Percentiles rank a stretch among this genome's conserved stretches.
Evolutionary conservation across 2,797 vertebrate species (phyloP).

Genomic region (Toxotes lorentzi): DNA sequence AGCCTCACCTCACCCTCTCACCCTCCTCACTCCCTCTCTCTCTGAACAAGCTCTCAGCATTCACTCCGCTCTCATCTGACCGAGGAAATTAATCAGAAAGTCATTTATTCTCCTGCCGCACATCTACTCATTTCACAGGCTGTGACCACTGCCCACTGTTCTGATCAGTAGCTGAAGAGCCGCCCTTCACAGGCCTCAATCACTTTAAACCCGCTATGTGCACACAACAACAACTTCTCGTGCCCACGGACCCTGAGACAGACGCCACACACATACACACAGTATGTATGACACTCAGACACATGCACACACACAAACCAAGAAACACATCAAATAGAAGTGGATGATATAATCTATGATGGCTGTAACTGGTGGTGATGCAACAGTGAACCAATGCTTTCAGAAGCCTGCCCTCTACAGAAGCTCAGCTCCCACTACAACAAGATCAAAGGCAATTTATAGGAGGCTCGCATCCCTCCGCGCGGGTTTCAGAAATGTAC

Average conservation of each 20-base stretch:
- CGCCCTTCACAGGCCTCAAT: conserved; percentile 63
- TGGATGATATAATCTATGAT: conserved; percentile 85
- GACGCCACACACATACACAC: conserved; percentile 35
- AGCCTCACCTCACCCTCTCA: conserved; percentile 41
- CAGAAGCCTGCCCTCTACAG: conserved; percentile 86
- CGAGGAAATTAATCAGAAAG: conserved; percentile 81
- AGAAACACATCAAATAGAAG: conserved; percentile 79
- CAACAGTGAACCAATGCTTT: conserved; percentile 87
- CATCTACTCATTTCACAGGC: conserved; percentile 76
- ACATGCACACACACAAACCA: conserved; percentile 30
- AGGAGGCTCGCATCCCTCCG: conserved; percentile 69
- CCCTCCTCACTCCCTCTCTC: not conserved
- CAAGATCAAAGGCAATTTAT: conserved; percentile 81
- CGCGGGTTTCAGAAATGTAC: conserved; percentile 68
- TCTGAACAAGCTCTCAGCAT: conserved; percentile 66
- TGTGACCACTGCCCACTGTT: conserved; percentile 74
- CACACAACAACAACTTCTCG: conserved; percentile 42
- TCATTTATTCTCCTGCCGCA: conserved; percentile 72
- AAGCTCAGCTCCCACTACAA: conserved; percentile 81
- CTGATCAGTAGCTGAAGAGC: conserved; percentile 71
- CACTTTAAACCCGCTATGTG: conserved; percentile 53
- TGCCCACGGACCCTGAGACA: conserved; percentile 13
- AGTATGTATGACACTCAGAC: conserved; percentile 32
- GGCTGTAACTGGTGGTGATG: conserved; percentile 86
- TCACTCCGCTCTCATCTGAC: conserved; percentile 75